Evolutionary conservation across 2,113 vertebrate genomes (phyloP).

Genomic region (Syrrhaptes paradoxus): DNA sequence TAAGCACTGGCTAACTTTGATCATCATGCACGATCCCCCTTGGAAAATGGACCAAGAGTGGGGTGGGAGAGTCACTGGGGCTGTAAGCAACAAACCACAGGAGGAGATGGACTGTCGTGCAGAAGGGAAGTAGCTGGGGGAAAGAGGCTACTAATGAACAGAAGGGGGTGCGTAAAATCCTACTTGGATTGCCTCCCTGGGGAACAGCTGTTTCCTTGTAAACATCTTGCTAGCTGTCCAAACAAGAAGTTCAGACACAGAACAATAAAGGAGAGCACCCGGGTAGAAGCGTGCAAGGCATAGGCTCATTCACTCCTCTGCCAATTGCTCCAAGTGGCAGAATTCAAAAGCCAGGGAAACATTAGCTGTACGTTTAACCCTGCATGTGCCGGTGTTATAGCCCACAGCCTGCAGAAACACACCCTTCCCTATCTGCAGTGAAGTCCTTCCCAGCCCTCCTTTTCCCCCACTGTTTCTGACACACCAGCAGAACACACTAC

Average conservation of each 20-base stretch:
- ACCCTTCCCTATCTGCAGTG: background rate
- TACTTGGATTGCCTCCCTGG: constrained; percentile 65
- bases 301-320: constrained; percentile 14
- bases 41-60: constrained; percentile 17
- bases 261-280: constrained; percentile 43
- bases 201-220: constrained; percentile 71
- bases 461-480: background rate
- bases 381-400: background rate
- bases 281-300: background rate
- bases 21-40: background rate
- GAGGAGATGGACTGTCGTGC: background rate
- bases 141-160: constrained; percentile 64
- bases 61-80: background rate
- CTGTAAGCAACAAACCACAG: constrained; percentile 48
- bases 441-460: background rate
- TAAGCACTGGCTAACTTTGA: constrained; percentile 35
- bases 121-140: constrained; percentile 25
- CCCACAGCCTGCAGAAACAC: background rate
- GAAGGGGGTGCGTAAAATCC: constrained; percentile 57
- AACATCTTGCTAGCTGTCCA: constrained; percentile 70
- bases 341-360: background rate
- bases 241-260: constrained; percentile 60
- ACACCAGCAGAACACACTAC: background rate
- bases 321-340: constrained; percentile 46
- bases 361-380: background rate